Evolutionary conservation across 2,888 invertebrate species (phyloP).

Genomic region (Ochropleura plecta): DNA sequence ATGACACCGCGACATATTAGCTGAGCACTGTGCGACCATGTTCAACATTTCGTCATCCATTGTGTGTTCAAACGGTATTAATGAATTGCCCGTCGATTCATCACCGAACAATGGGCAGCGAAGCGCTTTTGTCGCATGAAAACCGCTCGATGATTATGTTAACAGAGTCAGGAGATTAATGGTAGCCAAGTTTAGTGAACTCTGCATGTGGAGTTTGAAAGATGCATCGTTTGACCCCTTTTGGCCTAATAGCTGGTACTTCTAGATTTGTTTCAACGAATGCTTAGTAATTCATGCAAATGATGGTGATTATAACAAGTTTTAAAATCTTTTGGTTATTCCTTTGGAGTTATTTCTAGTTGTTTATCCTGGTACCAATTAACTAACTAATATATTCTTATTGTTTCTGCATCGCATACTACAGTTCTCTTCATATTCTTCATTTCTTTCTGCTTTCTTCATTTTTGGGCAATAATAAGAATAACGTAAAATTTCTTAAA

Average conservation of each 20-base stretch:
- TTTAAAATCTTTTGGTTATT: neutral
- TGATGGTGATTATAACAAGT: no score
- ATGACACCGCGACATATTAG: constrained; percentile 60
- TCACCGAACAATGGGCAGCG: constrained; percentile 65
- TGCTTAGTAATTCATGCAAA: neutral
- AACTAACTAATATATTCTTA: no score
- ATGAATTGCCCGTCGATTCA: constrained; percentile 73
- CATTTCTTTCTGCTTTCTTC: neutral
- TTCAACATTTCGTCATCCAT: constrained; percentile 66
- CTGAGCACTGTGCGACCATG: constrained; percentile 48
- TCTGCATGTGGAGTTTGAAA: constrained; percentile 34
- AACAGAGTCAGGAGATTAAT: constrained; percentile 65
- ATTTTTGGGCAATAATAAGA: no score
- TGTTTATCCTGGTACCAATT: no score
- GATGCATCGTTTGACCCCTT: constrained; percentile 20
- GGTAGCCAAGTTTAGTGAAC: constrained; percentile 64
- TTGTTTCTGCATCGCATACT: no score
- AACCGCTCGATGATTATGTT: constrained; percentile 66
- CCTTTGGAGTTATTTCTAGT: neutral
- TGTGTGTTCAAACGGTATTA: constrained; percentile 68
- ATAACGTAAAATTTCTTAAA: no score
- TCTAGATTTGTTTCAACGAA: constrained; percentile 10
- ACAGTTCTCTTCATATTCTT: no score
- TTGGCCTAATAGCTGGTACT: neutral
- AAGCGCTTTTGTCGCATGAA: constrained; percentile 62